phyloP scores from a whole-genome alignment of 2,113 vertebrate genomes.

The Callocephalon fimbriatum region DNA sequence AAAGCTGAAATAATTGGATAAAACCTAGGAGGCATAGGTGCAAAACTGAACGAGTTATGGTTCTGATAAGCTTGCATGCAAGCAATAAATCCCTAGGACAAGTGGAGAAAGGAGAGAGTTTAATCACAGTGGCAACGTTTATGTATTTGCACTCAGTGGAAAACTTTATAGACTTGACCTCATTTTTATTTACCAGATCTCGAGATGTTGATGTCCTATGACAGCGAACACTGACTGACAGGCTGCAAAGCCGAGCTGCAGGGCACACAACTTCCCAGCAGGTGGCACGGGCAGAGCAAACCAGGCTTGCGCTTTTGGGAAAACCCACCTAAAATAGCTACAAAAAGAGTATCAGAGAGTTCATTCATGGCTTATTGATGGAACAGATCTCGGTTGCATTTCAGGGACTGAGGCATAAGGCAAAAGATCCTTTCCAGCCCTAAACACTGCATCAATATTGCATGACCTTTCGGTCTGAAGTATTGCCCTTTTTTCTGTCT shows the following conservation, averaged over 20 bases:
- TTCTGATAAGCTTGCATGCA: not conserved
- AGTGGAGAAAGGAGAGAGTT: not conserved
- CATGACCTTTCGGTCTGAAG: not conserved
- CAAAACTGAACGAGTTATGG: conserved; percentile 25
- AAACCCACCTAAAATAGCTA: conserved; percentile 24
- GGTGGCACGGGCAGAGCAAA: not conserved
- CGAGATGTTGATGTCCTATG: not conserved
- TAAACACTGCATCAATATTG: not conserved
- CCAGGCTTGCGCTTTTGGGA: not conserved
- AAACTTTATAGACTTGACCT: conserved; percentile 4
- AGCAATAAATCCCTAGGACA: conserved; percentile 39
- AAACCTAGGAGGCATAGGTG: conserved; percentile 26
- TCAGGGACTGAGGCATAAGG: not conserved
- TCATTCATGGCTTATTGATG: conserved; percentile 17
- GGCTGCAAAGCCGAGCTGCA: not conserved
- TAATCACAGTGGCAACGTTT: conserved; percentile 20
- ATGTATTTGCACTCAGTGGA: conserved; percentile 5
- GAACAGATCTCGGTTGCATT: not conserved
- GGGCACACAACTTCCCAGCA: not conserved
- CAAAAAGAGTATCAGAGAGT: not conserved
- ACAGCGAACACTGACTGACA: not conserved
- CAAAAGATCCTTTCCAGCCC: not conserved
- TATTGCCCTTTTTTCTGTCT: not conserved
- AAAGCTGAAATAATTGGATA: conserved; percentile 54
- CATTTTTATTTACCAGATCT: conserved; percentile 32